Evolutionary conservation across 2,113 vertebrate species (phyloP).

Genomic region (Crypturellus undulatus): DNA sequence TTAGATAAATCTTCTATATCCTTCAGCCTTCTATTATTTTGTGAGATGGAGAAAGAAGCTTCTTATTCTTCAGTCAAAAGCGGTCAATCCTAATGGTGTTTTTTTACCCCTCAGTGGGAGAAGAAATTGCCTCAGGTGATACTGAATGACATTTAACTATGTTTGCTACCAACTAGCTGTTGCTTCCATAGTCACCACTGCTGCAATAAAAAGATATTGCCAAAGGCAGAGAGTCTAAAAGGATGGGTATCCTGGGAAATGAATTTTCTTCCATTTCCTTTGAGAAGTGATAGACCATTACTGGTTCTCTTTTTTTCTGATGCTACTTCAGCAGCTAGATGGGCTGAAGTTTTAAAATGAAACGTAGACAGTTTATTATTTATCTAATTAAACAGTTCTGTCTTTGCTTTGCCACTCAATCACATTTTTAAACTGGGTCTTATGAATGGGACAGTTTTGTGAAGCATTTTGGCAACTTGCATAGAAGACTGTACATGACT

Average conservation of each 20-base stretch:
- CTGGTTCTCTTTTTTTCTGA: background rate
- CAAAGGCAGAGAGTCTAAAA: background rate
- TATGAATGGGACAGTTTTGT: background rate
- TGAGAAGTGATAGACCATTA: background rate
- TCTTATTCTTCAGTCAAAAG: background rate
- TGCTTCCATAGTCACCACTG: background rate
- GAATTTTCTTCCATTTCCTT: background rate
- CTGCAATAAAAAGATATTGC: background rate
- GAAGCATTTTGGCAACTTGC: background rate
- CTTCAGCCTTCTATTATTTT: background rate
- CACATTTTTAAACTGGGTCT: background rate
- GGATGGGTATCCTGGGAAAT: background rate
- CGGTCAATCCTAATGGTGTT: background rate
- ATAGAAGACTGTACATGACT: background rate
- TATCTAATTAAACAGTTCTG: background rate
- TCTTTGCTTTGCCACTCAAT: background rate
- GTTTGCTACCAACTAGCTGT: accelerated
- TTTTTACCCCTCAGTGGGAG: background rate
- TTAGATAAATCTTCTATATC: background rate
- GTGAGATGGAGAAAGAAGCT: background rate
- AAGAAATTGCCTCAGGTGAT: background rate
- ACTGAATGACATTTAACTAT: background rate
- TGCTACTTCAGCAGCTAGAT: background rate
- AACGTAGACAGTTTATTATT: background rate
- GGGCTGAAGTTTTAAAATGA: background rate